Conservation (phyloP, 2,113 vertebrate genomes). For the Pimephales promelas region DNA sequence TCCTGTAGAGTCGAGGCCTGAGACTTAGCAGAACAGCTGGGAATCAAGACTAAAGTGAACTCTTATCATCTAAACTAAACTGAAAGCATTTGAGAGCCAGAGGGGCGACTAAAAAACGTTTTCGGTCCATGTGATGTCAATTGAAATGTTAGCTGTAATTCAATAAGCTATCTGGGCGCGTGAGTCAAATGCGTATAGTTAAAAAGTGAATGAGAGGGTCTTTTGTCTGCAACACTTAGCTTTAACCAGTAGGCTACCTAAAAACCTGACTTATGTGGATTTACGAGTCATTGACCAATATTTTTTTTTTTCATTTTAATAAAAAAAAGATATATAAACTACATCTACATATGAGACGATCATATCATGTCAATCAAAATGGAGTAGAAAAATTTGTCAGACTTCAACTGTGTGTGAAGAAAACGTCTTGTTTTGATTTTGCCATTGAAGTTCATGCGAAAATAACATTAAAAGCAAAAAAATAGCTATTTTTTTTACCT, state of each 20-base stretch:
- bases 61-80: not conserved
- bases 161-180: conserved; percentile 74
- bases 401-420: too few species aligned
- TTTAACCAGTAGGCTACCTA: not conserved
- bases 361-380: too few species aligned
- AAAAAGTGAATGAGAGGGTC: conserved; percentile 70
- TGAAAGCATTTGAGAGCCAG: conserved; percentile 62
- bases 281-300: not conserved
- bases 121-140: conserved; percentile 79
- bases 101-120: conserved; percentile 58
- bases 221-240: conserved; percentile 67
- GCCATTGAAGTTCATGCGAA: too few species aligned
- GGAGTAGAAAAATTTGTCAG: too few species aligned
- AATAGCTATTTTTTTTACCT: too few species aligned
- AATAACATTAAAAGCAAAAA: too few species aligned
- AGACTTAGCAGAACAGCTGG: not conserved
- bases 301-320: too few species aligned
- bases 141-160: conserved; percentile 79
- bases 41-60: not conserved
- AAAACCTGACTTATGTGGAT: not conserved
- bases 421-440: too few species aligned
- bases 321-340: too few species aligned
- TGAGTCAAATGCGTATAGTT: conserved; percentile 76
- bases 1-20: not conserved
- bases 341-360: too few species aligned